phyloP scores from a whole-genome alignment of 2,797 vertebrate species.

The Artibeus lituratus region DNA sequence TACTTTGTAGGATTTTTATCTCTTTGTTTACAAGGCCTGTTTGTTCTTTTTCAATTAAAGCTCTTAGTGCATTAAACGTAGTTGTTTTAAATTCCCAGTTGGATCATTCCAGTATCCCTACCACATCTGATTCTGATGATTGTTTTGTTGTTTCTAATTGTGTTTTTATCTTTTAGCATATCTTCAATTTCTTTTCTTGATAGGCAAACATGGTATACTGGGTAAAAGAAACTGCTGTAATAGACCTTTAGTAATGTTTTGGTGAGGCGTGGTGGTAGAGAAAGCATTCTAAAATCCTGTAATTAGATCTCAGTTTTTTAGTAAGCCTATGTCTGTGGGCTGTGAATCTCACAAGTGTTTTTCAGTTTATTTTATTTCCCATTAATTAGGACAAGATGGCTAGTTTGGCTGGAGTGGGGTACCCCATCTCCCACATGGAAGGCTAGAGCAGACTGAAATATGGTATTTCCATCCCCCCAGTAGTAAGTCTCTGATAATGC shows the following conservation, averaged over 20 bases:
- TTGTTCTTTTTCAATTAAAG: neutral
- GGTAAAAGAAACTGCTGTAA: neutral
- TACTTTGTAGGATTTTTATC: neutral
- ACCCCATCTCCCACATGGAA: neutral
- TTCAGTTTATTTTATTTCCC: neutral
- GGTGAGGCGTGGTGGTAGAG: neutral
- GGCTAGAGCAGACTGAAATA: neutral
- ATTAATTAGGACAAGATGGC: neutral
- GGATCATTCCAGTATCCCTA: neutral
- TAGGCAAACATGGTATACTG: neutral
- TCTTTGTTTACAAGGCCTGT: no score
- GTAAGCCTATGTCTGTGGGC: neutral
- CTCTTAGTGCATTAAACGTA: neutral
- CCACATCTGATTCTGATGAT: neutral
- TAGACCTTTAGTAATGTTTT: neutral
- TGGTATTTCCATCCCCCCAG: neutral
- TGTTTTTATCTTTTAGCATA: neutral
- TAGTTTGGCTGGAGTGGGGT: neutral
- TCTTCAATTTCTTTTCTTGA: neutral
- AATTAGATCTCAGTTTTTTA: neutral
- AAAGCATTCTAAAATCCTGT: neutral
- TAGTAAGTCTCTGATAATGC: neutral
- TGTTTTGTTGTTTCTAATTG: neutral
- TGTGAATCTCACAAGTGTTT: neutral
- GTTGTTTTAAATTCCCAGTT: neutral